Evolutionary conservation across 2,888 invertebrate genomes (phyloP), one percentile per base, ranked within the genome.

Genomic region (Hartigia nigra): DNA sequence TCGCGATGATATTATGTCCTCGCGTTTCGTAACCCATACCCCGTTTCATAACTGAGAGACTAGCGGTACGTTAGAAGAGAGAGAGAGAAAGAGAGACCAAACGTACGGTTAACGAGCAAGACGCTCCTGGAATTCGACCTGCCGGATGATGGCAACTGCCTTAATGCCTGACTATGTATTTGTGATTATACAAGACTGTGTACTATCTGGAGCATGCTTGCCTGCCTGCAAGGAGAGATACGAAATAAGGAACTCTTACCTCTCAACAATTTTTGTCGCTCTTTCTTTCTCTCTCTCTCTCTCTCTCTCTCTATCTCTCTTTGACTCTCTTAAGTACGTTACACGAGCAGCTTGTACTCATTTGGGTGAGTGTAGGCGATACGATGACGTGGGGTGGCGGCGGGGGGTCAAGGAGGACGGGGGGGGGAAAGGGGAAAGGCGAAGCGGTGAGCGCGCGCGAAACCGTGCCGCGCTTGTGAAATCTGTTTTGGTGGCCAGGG

Each of bases 11-110:
- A 88, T 89, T 88, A 89, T 88, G 88, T 88, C 88, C 86, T 86
- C 86, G 81, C 80, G 86, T 89, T 89, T 89, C 89, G 88, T 89
- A 89, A 89, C 87, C 84, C 80, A 82, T 82, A 83, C 84, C 84
- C 81, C 81, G 87, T 89, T 89, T 89, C 89, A 87, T 89, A 89
- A 89, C 88, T 86, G 85, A 87, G 84, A 85, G 85, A 79, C 85
- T 87, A 86, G 87, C 86, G 88, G 87, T 88, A 72, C 55, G 55
- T 55, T 55, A 23, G 14, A 5, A 39, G 39, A 39, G 39, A 39
- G 5, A 39, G 39, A 39, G 39, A 39, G 39, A 39, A 4, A 39
- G 37, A 12, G 4, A 39, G 55, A 55, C 9, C 23, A 9, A 9
- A 23, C 23, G 55, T 55, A 55, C 55, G 55, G 55, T 55, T 55